These are phyloP conservation scores for Plebejus melissa DNA, from an alignment of 2,888 invertebrate genomes.

Conservation along the genomic window DNA sequence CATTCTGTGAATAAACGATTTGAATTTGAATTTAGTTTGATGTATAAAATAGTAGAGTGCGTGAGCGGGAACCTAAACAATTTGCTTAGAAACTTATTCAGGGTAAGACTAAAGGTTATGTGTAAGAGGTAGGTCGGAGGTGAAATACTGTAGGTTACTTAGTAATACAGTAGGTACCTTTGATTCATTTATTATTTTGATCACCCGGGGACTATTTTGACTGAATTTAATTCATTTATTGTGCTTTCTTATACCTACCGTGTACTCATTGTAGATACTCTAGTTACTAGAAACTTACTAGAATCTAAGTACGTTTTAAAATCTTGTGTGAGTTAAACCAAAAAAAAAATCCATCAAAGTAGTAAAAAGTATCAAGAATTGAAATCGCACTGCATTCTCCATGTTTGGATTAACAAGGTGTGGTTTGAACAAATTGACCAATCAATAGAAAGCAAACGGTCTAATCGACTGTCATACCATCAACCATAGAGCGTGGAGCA, in stretches of 20 bases:
- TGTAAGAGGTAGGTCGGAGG: not conserved
- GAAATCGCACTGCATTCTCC: not conserved
- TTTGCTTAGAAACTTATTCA: not conserved
- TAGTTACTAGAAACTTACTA: no score
- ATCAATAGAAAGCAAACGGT: conserved; percentile 17
- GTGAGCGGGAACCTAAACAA: not conserved
- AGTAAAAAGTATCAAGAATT: not conserved
- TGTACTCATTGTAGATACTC: no score
- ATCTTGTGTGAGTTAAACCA: no score
- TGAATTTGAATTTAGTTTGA: no score
- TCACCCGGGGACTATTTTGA: no score
- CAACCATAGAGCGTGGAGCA: conserved; percentile 2
- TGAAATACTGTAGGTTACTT: not conserved
- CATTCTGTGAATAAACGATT: no score
- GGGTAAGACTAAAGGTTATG: not conserved
- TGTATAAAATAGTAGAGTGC: not conserved
- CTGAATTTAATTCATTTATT: no score
- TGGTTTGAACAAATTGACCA: conserved; percentile 14
- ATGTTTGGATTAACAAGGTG: not conserved
- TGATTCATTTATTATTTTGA: no score
- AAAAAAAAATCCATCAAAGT: not conserved
- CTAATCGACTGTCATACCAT: conserved; percentile 20
- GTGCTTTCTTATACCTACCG: no score
- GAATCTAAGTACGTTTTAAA: no score
- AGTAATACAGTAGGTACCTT: no score